phyloP scores from a whole-genome alignment of 2,113 vertebrate genomes.

The Orientallactaga bullata region DNA sequence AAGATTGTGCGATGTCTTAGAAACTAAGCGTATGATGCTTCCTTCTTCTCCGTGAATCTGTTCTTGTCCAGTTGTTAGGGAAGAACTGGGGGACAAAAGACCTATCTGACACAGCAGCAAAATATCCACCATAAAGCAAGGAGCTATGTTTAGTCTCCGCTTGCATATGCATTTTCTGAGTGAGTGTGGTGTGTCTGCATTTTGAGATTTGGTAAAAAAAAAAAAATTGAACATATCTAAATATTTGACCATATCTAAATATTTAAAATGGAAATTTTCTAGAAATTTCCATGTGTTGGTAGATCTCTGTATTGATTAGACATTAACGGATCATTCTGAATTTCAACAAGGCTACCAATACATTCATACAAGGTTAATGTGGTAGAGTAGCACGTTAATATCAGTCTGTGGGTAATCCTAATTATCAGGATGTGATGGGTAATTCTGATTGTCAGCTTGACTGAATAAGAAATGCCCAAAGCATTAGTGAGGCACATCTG shows the following conservation, averaged over 20 bases:
- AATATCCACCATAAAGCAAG: not conserved
- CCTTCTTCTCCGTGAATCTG: not conserved
- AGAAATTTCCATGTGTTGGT: not conserved
- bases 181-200: too few relatives aligned
- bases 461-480: not conserved
- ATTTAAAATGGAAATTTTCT: slow-evolving; percentile 17
- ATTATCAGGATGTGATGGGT: not conserved
- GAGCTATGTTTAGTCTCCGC: not conserved
- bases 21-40: not conserved
- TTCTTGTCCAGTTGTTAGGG: not conserved
- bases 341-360: not conserved
- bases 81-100: not conserved
- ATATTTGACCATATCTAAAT: not conserved
- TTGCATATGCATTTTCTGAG: not conserved
- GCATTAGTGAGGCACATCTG: not conserved
- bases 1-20: not conserved
- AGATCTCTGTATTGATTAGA: not conserved
- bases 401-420: not conserved
- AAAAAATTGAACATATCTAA: too few relatives aligned
- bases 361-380: not conserved
- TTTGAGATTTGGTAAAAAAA: not conserved
- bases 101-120: not conserved
- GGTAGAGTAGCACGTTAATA: not conserved
- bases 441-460: too few relatives aligned
- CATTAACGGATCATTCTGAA: not conserved